A percentile compares a stretch with the other conserved stretches of the same genome.
Evolutionary conservation across 2,888 invertebrate species (phyloP).

Genomic region (Dorcus hopei): DNA sequence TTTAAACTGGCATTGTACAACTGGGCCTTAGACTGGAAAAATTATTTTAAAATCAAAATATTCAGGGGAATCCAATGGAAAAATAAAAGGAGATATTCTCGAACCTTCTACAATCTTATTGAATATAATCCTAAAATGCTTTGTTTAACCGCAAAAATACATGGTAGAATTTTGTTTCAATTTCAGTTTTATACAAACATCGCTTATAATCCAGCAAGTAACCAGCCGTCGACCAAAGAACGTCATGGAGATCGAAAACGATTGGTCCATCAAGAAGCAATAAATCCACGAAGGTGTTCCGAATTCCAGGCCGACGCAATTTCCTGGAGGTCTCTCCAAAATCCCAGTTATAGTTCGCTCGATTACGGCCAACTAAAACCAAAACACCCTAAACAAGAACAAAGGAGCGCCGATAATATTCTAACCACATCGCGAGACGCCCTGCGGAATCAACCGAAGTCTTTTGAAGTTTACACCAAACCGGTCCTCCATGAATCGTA

Average conservation of each 20-base stretch:
- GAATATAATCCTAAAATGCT: no score
- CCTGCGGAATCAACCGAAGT: conserved; percentile 30
- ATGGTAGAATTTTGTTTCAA: conserved; percentile 10
- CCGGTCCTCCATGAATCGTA: conserved; percentile 28
- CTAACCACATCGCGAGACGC: conserved; percentile 22
- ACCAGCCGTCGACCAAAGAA: conserved; percentile 54
- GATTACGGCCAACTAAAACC: conserved; percentile 46
- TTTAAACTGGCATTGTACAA: no score
- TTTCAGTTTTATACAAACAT: conserved; percentile 84
- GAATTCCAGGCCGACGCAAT: conserved; percentile 48
- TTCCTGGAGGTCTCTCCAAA: conserved; percentile 49
- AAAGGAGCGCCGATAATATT: conserved; percentile 32
- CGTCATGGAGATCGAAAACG: conserved; percentile 11
- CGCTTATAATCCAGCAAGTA: conserved; percentile 85
- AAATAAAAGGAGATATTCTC: no score
- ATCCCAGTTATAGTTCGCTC: conserved; percentile 44
- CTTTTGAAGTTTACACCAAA: conserved; percentile 24
- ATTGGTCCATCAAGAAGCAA: conserved; percentile 14
- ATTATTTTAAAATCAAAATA: no score
- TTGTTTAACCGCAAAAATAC: no score
- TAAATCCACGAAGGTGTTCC: conserved; percentile 16
- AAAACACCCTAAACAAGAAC: conserved; percentile 37
- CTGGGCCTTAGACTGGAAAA: no score
- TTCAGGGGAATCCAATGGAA: no score
- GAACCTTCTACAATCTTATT: no score